Conservation (phyloP, 2,797 vertebrate species). For the Vespertilio murinus region DNA sequence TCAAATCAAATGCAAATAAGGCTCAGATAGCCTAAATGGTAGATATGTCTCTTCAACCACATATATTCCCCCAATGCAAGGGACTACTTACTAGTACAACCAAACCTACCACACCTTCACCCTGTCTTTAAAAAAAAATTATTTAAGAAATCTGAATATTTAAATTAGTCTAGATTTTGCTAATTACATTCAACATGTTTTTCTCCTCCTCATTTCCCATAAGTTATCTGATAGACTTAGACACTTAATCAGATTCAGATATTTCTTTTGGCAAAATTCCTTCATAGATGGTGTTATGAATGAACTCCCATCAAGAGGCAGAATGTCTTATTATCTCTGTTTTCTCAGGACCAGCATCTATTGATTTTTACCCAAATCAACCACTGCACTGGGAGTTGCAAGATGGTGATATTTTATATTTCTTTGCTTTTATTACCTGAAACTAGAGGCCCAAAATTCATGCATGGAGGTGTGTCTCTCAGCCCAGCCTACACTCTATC, state of each 20-base stretch:
- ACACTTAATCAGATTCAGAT: not conserved
- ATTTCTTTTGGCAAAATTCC: not conserved
- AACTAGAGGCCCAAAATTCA: not conserved
- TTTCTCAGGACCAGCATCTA: not conserved
- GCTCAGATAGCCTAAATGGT: not conserved
- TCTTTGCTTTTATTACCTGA: not conserved
- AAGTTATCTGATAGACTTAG: not conserved
- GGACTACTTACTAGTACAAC: too few species aligned
- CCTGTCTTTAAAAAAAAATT: not conserved
- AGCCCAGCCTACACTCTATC: too few species aligned
- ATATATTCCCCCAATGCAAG: too few species aligned
- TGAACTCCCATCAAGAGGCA: not conserved
- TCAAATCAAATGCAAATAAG: conserved; percentile 36
- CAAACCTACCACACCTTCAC: not conserved
- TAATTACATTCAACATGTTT: not conserved
- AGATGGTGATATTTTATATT: not conserved
- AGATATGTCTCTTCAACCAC: not conserved
- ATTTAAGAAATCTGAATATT: not conserved
- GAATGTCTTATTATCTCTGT: not conserved
- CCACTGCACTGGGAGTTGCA: not conserved
- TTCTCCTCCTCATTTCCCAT: not conserved
- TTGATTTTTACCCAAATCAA: not conserved
- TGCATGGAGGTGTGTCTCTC: too few species aligned
- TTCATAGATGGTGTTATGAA: not conserved
- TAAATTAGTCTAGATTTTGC: not conserved